Percentiles rank a stretch among this genome's conserved stretches.
These are phyloP conservation scores for Scatophagus argus DNA, from an alignment of 2,113 vertebrate genomes.

Conservation along the genomic window DNA sequence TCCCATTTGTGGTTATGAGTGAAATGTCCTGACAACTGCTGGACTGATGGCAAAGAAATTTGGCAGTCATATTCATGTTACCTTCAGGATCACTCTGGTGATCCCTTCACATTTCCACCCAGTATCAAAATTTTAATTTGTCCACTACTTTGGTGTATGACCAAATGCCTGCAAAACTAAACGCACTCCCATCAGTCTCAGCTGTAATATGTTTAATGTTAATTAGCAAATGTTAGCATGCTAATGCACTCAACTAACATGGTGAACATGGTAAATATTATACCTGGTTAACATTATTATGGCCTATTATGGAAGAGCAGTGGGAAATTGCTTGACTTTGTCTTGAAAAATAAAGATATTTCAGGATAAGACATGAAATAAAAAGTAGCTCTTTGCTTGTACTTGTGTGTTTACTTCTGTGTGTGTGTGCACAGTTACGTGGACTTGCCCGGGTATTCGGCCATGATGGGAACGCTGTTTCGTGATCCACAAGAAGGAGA, in stretches of 20 bases:
- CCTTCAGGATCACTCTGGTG: not conserved
- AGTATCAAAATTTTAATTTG: too few species aligned
- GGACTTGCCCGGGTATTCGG: slow-evolving; percentile 89
- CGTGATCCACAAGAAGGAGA: slow-evolving; percentile 87
- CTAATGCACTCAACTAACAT: not conserved
- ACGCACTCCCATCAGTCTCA: not conserved
- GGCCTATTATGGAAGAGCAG: too few species aligned
- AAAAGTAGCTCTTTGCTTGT: not conserved
- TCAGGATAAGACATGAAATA: not conserved
- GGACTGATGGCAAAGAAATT: not conserved
- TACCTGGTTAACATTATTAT: too few species aligned
- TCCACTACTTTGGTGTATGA: too few species aligned
- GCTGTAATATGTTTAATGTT: not conserved
- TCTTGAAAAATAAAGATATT: not conserved
- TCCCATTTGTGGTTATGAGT: too few species aligned
- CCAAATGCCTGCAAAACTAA: not conserved
- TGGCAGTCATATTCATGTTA: not conserved
- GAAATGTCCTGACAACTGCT: not conserved
- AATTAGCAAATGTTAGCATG: not conserved
- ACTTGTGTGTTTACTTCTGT: not conserved
- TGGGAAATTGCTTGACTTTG: not conserved
- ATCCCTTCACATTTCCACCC: too few species aligned
- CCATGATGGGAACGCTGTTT: slow-evolving; percentile 91
- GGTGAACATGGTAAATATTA: not conserved
- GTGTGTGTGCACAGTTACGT: slow-evolving; percentile 82